A percentile compares a stretch with the other conserved stretches of the same genome.
phyloP scores from a whole-genome alignment of 2,113 vertebrate species.

The Nesogale talazaci region DNA sequence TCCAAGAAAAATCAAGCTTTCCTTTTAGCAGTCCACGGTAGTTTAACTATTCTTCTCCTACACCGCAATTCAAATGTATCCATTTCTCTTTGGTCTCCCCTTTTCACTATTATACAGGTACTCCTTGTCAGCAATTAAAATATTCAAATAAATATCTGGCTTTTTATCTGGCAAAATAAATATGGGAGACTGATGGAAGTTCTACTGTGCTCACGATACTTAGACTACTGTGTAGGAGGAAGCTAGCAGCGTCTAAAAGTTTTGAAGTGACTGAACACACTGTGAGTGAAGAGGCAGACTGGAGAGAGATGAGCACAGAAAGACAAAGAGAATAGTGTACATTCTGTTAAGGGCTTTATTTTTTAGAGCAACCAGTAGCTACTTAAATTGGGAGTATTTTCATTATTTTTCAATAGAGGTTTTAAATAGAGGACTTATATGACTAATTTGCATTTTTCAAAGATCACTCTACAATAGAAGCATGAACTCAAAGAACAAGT shows the following conservation, averaged over 20 bases:
- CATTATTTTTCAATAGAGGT: too few relatives aligned
- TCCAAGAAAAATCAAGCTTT: too few relatives aligned
- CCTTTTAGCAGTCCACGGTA: too few relatives aligned
- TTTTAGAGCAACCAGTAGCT: not conserved
- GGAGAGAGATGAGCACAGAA: not conserved
- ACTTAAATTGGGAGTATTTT: too few relatives aligned
- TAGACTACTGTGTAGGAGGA: not conserved
- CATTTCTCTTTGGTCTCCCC: too few relatives aligned
- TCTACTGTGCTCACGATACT: accelerated
- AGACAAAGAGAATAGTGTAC: not conserved
- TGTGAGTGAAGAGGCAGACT: not conserved
- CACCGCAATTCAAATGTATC: too few relatives aligned
- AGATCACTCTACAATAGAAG: not conserved
- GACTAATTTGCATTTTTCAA: slow-evolving; percentile 1
- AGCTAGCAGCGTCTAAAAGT: not conserved
- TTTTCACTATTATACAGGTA: too few relatives aligned
- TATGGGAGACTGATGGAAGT: not conserved
- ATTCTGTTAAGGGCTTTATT: not conserved
- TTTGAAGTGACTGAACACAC: not conserved
- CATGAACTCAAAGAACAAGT: not conserved
- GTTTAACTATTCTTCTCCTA: too few relatives aligned
- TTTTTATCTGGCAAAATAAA: too few relatives aligned
- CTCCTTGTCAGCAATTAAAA: too few relatives aligned
- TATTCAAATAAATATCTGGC: too few relatives aligned
- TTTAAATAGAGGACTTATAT: not conserved